phyloP scores from a whole-genome alignment of 2,888 invertebrate genomes.

The Drosophila birchii region DNA sequence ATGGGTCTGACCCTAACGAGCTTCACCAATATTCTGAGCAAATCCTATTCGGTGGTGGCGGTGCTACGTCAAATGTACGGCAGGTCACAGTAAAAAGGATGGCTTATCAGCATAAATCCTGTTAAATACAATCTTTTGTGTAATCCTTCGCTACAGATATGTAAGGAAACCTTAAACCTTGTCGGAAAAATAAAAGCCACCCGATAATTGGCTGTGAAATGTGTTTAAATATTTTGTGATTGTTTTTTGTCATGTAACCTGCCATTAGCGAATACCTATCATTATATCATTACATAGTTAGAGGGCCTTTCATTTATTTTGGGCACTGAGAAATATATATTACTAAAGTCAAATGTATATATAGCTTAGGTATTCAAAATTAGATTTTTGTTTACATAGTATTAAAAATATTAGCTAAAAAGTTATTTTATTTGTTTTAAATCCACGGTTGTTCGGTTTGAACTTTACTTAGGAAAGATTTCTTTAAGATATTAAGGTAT shows the following conservation, averaged over 20 bases:
- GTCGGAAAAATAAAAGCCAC: not conserved
- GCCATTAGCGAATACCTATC: constrained; percentile 1
- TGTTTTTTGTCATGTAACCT: not conserved
- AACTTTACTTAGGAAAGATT: not conserved
- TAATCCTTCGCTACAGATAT: not conserved
- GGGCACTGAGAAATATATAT: not conserved
- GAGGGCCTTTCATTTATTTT: not conserved
- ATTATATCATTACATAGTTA: constrained; percentile 5
- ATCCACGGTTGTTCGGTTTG: not conserved
- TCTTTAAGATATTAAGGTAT: not conserved
- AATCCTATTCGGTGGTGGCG: constrained; percentile 66
- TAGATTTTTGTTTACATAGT: not conserved
- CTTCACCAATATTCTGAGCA: constrained; percentile 63
- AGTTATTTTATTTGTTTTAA: not conserved
- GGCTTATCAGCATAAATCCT: not conserved
- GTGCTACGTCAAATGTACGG: constrained; percentile 64
- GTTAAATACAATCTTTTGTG: not conserved
- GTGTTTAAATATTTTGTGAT: not conserved
- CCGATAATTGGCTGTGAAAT: constrained; percentile 4
- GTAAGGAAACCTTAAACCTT: not conserved
- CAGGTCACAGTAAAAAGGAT: not conserved
- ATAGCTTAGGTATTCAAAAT: not conserved
- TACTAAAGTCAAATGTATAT: not conserved
- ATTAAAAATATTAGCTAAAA: not conserved
- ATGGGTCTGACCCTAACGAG: constrained; percentile 63